These are phyloP conservation scores for Numenius arquata DNA, from an alignment of 2,113 vertebrate species.

Conservation along the genomic window DNA sequence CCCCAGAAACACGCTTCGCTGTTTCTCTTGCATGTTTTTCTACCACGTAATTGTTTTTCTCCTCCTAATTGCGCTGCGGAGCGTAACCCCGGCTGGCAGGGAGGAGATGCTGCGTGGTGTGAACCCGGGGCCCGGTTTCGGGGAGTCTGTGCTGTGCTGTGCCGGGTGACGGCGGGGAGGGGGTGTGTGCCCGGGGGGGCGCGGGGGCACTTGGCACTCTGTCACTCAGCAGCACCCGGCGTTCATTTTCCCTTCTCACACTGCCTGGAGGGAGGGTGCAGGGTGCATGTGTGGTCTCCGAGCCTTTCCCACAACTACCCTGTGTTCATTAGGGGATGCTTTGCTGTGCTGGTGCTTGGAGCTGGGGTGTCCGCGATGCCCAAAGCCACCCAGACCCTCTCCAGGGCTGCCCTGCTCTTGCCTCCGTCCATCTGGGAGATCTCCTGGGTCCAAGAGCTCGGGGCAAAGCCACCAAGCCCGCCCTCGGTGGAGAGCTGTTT, in stretches of 20 bases:
- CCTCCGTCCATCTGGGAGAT: too few species aligned
- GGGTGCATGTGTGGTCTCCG: neutral
- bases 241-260: neutral
- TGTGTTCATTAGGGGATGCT: fast-evolving
- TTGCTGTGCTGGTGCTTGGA: neutral
- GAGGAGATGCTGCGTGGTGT: neutral
- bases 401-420: neutral
- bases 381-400: neutral
- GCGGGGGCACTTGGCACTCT: neutral
- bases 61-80: neutral
- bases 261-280: neutral
- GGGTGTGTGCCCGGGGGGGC: fast-evolving
- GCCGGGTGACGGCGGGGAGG: fast-evolving
- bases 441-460: fast-evolving
- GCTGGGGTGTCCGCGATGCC: fast-evolving
- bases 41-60: neutral
- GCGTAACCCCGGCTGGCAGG: fast-evolving
- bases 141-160: neutral
- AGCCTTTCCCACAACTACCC: neutral
- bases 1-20: neutral
- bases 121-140: neutral
- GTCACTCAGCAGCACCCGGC: neutral
- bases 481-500: neutral
- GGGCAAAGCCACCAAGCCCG: neutral
- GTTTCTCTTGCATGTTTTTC: neutral